phyloP scores from a whole-genome alignment of 2,113 vertebrate species.

The Octodon degus region DNA sequence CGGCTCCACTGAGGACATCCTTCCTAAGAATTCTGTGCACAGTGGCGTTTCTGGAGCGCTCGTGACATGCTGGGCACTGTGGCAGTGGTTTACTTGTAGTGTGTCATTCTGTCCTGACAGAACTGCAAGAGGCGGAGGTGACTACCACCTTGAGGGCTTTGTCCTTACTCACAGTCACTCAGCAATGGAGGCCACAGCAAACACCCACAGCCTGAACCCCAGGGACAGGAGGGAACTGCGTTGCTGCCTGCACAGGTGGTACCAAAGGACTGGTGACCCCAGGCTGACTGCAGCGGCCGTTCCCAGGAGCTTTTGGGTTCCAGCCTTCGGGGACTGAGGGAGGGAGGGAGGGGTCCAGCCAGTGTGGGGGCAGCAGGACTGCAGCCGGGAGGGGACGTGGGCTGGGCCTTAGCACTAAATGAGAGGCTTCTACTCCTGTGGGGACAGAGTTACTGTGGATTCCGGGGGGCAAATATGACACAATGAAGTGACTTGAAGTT shows the following conservation, averaged over 20 bases:
- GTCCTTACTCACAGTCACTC: background rate
- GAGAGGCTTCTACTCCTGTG: background rate
- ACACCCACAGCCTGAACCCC: background rate
- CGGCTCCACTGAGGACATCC: background rate
- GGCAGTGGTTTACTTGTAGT: background rate
- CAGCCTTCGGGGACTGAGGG: background rate
- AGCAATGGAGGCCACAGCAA: background rate
- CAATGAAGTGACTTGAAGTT: conserved; percentile 21
- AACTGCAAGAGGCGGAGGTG: background rate
- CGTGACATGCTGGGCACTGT: background rate
- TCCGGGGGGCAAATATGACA: conserved; percentile 21
- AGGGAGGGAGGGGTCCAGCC: background rate
- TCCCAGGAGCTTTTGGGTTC: background rate
- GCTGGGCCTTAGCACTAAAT: background rate
- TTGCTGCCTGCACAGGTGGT: background rate
- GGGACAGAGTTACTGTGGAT: background rate
- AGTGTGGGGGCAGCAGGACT: background rate
- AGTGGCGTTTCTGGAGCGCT: background rate
- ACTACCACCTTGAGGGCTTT: background rate
- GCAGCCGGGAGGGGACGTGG: background rate
- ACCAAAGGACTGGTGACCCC: background rate
- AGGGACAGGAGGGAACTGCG: background rate
- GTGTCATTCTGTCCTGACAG: background rate
- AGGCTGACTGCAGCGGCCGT: background rate
- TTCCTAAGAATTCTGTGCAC: background rate